phyloP scores from a whole-genome alignment of 2,888 invertebrate genomes.

The Xanthorhoe designata region DNA sequence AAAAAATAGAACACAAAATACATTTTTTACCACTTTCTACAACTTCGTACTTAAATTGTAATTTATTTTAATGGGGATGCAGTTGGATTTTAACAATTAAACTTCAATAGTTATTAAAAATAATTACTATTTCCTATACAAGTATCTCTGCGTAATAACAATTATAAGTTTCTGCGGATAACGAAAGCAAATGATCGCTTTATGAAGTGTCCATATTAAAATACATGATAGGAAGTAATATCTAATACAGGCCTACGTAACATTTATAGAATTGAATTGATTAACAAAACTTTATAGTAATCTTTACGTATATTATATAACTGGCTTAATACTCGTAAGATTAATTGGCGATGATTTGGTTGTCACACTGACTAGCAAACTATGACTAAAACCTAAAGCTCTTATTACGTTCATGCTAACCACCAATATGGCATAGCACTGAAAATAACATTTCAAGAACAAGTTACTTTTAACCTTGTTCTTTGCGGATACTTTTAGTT shows the following conservation, averaged over 20 bases:
- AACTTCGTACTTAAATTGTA: not conserved
- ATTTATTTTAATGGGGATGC: not conserved
- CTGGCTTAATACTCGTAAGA: not conserved
- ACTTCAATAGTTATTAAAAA: not conserved
- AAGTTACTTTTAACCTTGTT: no score
- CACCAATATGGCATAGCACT: no score
- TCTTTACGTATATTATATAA: not conserved
- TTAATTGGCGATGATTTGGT: no score
- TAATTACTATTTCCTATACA: not conserved
- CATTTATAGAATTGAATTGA: slow-evolving; percentile 10
- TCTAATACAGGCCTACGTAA: slow-evolving; percentile 7
- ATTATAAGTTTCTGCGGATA: slow-evolving; percentile 14
- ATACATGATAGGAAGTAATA: slow-evolving; percentile 29
- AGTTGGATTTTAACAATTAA: not conserved
- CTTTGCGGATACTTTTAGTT: no score
- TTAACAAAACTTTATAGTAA: slow-evolving; percentile 14
- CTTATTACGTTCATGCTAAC: no score
- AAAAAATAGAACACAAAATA: not conserved
- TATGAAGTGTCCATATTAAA: slow-evolving; percentile 17
- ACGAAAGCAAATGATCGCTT: slow-evolving; percentile 16
- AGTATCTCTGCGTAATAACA: not conserved
- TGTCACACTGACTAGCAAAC: no score
- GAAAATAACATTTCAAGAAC: no score
- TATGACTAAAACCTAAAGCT: no score
- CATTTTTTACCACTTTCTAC: not conserved